Conservation (phyloP, 2,888 invertebrate genomes). For the Napeogenes sylphis region DNA sequence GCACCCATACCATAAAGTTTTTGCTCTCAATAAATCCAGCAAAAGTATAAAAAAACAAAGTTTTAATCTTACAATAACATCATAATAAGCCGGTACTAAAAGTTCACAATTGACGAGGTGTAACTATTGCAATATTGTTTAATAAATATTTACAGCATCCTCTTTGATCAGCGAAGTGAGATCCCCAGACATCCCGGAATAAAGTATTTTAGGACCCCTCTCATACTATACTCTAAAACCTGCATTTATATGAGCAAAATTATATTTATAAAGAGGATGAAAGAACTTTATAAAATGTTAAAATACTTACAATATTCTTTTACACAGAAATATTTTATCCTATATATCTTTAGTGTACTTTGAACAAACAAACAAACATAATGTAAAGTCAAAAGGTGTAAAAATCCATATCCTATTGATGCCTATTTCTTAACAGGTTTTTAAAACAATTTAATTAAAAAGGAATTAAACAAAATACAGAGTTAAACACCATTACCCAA, state of each 20-base stretch:
- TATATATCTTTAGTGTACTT: no score
- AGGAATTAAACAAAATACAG: conserved; percentile 8
- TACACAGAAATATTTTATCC: no score
- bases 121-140: conserved; percentile 7
- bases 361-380: no score
- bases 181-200: conserved; percentile 22
- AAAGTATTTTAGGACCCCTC: conserved; percentile 3
- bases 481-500: conserved; percentile 10
- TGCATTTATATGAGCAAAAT: conserved; percentile 3
- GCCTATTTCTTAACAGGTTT: neutral
- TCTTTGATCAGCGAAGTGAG: conserved; percentile 30
- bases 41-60: no score
- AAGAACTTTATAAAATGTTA: neutral
- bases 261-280: conserved; percentile 1
- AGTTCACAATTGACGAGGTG: neutral
- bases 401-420: no score
- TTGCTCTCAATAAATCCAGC: no score
- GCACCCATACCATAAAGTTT: no score
- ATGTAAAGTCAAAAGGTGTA: no score
- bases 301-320: neutral
- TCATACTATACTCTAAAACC: neutral
- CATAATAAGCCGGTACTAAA: neutral
- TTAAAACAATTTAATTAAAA: neutral
- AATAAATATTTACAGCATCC: conserved; percentile 8
- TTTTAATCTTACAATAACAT: no score